These are phyloP conservation scores for Stegostoma tigrinum DNA, from an alignment of 2,113 vertebrate genomes.

Conservation along the genomic window DNA sequence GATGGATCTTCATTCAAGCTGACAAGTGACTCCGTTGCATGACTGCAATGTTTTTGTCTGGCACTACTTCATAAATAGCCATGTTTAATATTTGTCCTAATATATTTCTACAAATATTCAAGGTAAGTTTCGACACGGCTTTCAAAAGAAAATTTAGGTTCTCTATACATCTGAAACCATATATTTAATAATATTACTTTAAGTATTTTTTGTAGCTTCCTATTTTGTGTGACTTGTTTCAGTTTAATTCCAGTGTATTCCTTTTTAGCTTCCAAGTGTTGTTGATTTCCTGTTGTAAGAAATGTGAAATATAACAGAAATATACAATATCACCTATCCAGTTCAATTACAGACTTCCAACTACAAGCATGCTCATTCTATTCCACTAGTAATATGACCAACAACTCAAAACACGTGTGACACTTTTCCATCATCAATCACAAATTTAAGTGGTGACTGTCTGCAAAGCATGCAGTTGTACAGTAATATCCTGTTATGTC, in stretches of 20 bases:
- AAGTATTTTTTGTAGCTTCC: not conserved
- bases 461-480: not conserved
- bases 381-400: not conserved
- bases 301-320: not conserved
- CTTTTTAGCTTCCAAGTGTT: not conserved
- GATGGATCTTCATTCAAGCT: not conserved
- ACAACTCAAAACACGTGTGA: not conserved
- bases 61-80: not conserved
- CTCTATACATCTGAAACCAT: no score
- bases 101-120: not conserved
- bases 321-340: not conserved
- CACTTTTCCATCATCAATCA: not conserved
- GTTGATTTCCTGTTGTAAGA: not conserved
- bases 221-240: not conserved
- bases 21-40: not conserved
- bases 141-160: not conserved
- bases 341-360: not conserved
- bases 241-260: not conserved
- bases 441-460: not conserved
- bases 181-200: not conserved
- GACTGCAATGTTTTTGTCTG: not conserved
- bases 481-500: not conserved
- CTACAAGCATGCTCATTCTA: not conserved
- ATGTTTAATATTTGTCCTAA: not conserved
- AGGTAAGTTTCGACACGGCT: not conserved